phyloP scores from a whole-genome alignment of 2,113 vertebrate genomes.

The Tupaia tana region DNA sequence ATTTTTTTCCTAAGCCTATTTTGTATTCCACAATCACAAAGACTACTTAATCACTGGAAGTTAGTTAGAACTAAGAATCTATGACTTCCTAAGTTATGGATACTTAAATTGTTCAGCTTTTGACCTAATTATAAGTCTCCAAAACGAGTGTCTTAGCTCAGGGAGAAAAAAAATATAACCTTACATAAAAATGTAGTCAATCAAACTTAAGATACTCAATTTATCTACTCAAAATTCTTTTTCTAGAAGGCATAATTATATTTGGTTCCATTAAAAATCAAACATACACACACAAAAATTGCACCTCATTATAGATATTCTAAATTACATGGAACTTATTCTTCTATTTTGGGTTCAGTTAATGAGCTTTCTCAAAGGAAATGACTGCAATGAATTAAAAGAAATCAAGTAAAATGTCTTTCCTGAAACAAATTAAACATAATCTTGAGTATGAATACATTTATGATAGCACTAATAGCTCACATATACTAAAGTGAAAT shows the following conservation, averaged over 20 bases:
- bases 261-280: constrained; percentile 58
- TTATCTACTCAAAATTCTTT: constrained; percentile 11
- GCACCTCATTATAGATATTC: constrained; percentile 57
- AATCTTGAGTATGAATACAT: constrained; percentile 18
- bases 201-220: neutral
- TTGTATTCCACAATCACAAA: neutral
- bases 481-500: constrained; percentile 22
- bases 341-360: constrained; percentile 68
- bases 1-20: constrained; percentile 21
- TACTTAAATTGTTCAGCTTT: constrained; percentile 31
- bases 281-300: neutral
- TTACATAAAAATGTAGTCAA: constrained; percentile 52
- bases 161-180: constrained; percentile 50
- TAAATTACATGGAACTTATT: constrained; percentile 59
- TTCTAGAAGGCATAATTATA: constrained; percentile 47
- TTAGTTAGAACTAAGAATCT: neutral
- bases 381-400: constrained; percentile 45
- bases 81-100: constrained; percentile 7
- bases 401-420: constrained; percentile 63
- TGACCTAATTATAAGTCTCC: constrained; percentile 38
- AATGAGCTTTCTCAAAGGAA: constrained; percentile 69
- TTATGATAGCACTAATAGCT: constrained; percentile 31
- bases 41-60: neutral
- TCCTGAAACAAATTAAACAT: constrained; percentile 57
- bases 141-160: constrained; percentile 38